Conservation (phyloP, 1,140 invertebrate genomes). For the Dendroctonus ponderosae region DNA sequence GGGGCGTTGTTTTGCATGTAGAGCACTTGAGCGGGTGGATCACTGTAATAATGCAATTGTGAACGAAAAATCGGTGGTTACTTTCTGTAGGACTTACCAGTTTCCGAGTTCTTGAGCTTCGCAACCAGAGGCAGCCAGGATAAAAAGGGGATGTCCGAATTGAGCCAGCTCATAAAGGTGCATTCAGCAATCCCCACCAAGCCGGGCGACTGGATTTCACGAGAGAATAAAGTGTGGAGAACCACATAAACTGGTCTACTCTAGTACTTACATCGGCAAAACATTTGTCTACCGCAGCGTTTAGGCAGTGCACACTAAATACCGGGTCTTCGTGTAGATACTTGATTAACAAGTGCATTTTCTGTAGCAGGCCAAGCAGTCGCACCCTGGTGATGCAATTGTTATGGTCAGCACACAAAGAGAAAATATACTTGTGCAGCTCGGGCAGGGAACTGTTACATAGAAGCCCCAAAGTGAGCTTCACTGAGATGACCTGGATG, state of each 20-base stretch:
- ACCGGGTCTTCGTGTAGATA: conserved; percentile 59
- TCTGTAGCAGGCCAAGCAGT: conserved; percentile 57
- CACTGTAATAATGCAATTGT: conserved; percentile 46
- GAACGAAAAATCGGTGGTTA: not conserved
- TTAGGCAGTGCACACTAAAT: conserved; percentile 56
- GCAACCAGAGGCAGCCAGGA: conserved; percentile 58
- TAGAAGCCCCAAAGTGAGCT: conserved; percentile 62
- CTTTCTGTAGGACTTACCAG: conserved; percentile 43
- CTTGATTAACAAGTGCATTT: conserved; percentile 56
- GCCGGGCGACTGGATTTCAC: conserved; percentile 48
- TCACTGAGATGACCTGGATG: conserved; percentile 58
- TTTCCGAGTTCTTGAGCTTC: conserved; percentile 55
- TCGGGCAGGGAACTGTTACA: conserved; percentile 60
- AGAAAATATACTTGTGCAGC: conserved; percentile 65
- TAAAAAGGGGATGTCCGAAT: conserved; percentile 55
- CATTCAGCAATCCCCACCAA: conserved; percentile 54
- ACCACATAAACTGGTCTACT: not conserved
- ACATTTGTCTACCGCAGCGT: conserved; percentile 60
- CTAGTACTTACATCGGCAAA: conserved; percentile 57
- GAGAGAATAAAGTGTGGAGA: conserved; percentile 4
- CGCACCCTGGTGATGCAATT: conserved; percentile 60
- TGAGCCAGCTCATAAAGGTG: conserved; percentile 56
- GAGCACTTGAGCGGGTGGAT: conserved; percentile 55
- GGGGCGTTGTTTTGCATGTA: conserved; percentile 55
- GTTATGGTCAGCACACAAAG: conserved; percentile 64